Evolutionary conservation across 2,888 invertebrate genomes (phyloP).

Genomic region (Temnothorax rugatulus): DNA sequence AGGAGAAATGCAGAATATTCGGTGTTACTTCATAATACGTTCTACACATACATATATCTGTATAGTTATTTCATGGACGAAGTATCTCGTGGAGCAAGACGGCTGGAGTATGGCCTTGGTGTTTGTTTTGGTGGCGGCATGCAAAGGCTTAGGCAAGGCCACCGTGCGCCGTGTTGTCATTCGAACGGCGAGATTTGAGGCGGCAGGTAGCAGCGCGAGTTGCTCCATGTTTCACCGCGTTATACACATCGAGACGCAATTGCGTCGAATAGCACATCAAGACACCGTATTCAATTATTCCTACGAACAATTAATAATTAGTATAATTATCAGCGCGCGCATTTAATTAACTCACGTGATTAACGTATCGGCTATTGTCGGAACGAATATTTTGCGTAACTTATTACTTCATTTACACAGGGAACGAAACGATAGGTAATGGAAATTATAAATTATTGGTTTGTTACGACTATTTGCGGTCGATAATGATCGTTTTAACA

Average conservation of each 20-base stretch:
- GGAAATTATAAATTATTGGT: background rate
- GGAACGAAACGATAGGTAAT: background rate
- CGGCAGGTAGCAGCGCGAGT: background rate
- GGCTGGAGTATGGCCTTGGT: background rate
- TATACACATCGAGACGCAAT: background rate
- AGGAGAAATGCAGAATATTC: no score
- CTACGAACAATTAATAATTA: background rate
- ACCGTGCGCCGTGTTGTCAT: background rate
- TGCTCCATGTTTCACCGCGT: background rate
- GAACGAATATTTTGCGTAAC: background rate
- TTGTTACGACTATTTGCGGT: background rate
- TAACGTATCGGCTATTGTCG: background rate
- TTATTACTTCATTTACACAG: background rate
- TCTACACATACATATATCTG: background rate
- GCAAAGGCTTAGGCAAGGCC: background rate
- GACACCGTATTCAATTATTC: background rate
- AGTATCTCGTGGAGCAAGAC: background rate
- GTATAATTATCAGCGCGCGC: background rate
- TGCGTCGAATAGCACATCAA: background rate
- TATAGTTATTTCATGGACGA: conserved; percentile 14
- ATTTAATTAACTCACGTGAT: conserved; percentile 7
- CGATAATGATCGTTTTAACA: background rate
- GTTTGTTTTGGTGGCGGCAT: conserved; percentile 4
- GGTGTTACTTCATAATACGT: background rate
- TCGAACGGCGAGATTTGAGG: background rate